Base-by-base conservation (phyloP, 2,113 vertebrate genomes). In the Cettia cetti region DNA sequence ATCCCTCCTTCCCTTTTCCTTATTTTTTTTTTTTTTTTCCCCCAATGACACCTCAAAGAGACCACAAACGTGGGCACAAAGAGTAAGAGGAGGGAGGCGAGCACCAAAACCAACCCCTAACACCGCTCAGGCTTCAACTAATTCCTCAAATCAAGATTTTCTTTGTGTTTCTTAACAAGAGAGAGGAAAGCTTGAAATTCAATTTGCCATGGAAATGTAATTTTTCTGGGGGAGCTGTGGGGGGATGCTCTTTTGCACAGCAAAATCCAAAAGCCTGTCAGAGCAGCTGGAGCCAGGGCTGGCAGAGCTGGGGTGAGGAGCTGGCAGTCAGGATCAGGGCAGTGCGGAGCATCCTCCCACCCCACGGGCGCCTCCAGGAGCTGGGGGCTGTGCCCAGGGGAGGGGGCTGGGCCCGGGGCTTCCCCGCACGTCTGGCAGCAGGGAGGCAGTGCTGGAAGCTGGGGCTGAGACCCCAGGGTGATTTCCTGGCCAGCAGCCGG, bases 361-460 rank as follows among this genome's bases (percentile, higher is more conserved):
- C 37, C 27, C 8, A 1, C 2, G 1, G 45, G 23, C 0, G 2
- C 12, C 35, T 69, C n/a, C 26, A 5, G 63, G 13, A 6, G 2
- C 0, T 3, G 24, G 45, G 86, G 40, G 42, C 27, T 3, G 4
- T 11, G 24, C 30, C 1, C 2, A 7, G 53, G 26, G 63, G 1
- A 33, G 20, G 50, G n/a, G n/a, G n/a, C n/a, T n/a, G n/a, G n/a
- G 60, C 30, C 1, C 2, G 64, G 44, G 60, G 26, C 4, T 27
- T 5, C 60, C 56, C 45, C 12, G 24, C 88, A 11, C 4, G 22
- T 11, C 10, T 22, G 35, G 19, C 82, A 31, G 45, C 69, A 4
- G 31, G 5, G 47, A 7, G 28, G 27, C 1, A 10, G 15, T 0
- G 37, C 14, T 26, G 40, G 54, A 4, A 82, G 3, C 26, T 11